Base-by-base conservation (phyloP, 2,113 vertebrate species). In the Xiphophorus hellerii region DNA sequence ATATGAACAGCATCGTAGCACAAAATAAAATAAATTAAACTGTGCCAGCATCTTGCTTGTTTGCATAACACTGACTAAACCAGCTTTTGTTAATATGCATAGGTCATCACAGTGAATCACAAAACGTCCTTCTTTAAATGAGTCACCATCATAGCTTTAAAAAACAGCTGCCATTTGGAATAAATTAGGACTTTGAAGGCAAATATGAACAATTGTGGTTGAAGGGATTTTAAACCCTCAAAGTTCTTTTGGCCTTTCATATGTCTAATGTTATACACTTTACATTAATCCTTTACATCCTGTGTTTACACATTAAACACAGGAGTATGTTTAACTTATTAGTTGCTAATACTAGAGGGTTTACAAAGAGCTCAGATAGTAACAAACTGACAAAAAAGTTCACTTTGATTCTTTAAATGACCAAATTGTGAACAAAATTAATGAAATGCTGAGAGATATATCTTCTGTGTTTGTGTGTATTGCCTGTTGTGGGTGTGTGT, bases 81-180 rank as follows among this genome's bases (percentile, higher is more conserved):
- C 69, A 22, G 31, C 15, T n/a, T 33, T 48, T 28, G 3, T 62
- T 63, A 15, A 62, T 42, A 27, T 61, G 37, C n/a, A 60, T 80
- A 75, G 54, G 6, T 82, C 61, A 75, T 31, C 37, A 30, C 14
- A 67, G 54, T 86, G 84, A 87, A 60, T 87, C 74, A 80, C 11
- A 28, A 33, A 51, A 67, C 70, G 69, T 76, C 78, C 78, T 74
- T 72, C 71, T 3, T 13, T 17, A 27, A 48, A 71, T 78, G 72
- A 74, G 39, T 74, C 76, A 65, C 61, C 22, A 0, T 17, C 27
- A 28, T 22, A 58, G 51, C 25, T 58, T 58, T 58, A 58, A n/a
- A 58, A 58, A n/a, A n/a, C 20, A 25, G 22, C 25, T 58, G 51
- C 51, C 20, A 25, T 58, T 25, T 58, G 51, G 8, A n/a, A 25